Conservation (phyloP, 2,113 vertebrate species). For the Procavia capensis region DNA sequence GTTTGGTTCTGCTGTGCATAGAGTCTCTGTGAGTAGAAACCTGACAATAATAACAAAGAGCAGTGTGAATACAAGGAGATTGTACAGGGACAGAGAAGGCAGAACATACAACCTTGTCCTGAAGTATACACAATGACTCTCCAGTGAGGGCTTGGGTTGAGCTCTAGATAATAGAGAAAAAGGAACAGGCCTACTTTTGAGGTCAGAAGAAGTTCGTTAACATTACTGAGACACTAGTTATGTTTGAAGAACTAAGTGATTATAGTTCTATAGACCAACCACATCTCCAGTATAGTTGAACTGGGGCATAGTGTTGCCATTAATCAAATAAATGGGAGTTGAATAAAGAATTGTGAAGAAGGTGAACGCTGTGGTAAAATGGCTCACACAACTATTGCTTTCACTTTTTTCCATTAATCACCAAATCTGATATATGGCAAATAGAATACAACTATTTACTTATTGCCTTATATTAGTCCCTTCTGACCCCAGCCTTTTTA, state of each 20-base stretch:
- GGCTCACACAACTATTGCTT: neutral
- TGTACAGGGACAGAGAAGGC: neutral
- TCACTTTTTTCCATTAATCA: neutral
- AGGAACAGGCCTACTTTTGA: neutral
- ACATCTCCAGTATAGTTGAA: neutral
- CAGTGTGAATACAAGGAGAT: fast-evolving
- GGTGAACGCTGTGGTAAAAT: neutral
- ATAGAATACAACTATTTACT: neutral
- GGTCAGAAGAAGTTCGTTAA: neutral
- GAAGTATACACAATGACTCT: fast-evolving
- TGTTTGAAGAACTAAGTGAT: neutral
- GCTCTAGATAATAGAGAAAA: neutral
- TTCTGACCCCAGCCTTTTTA: neutral
- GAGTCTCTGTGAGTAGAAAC: too few relatives aligned
- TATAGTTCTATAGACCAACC: neutral
- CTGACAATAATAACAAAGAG: too few relatives aligned
- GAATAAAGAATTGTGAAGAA: neutral
- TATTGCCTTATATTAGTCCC: neutral
- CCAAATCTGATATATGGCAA: neutral
- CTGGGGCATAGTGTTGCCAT: fast-evolving
- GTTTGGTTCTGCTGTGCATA: too few relatives aligned
- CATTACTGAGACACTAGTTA: neutral
- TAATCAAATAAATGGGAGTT: neutral
- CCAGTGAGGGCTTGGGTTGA: too few relatives aligned
- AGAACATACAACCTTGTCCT: fast-evolving